A percentile compares a stretch with the other conserved stretches of the same genome.
These are phyloP conservation scores for Uloborus diversus DNA, from an alignment of 1,140 invertebrate genomes.

Conservation along the genomic window DNA sequence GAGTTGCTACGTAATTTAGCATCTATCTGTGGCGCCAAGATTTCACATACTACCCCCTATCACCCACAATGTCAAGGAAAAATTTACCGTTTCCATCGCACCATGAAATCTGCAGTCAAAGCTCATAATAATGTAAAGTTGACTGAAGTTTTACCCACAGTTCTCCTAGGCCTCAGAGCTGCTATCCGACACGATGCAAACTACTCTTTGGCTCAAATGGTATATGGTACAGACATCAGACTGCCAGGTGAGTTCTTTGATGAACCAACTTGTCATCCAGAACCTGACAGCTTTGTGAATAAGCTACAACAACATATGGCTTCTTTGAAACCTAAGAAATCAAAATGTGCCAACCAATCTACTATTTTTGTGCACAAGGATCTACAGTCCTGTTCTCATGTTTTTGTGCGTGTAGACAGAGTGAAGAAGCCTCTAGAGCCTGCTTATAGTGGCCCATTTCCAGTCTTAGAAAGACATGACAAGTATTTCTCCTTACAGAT, in stretches of 20 bases:
- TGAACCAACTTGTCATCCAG: background rate
- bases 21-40: background rate
- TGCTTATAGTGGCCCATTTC: background rate
- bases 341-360: background rate
- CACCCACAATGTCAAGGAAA: constrained; percentile 61
- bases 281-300: background rate
- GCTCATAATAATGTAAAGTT: background rate
- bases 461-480: background rate
- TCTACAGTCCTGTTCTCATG: background rate
- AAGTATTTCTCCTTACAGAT: too few relatives aligned
- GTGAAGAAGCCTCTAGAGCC: background rate
- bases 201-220: background rate
- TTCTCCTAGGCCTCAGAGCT: background rate
- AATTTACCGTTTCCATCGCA: constrained; percentile 57
- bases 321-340: background rate
- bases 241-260: constrained; percentile 4
- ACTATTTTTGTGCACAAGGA: background rate
- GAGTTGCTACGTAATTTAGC: too few relatives aligned
- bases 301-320: constrained; percentile 1
- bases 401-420: background rate
- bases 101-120: constrained; percentile 55
- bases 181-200: background rate
- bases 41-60: constrained; percentile 52
- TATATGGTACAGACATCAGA: background rate
- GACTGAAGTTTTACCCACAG: background rate